Evolutionary conservation across 2,113 vertebrate genomes (phyloP).

Genomic region (Leptosomus discolor): DNA sequence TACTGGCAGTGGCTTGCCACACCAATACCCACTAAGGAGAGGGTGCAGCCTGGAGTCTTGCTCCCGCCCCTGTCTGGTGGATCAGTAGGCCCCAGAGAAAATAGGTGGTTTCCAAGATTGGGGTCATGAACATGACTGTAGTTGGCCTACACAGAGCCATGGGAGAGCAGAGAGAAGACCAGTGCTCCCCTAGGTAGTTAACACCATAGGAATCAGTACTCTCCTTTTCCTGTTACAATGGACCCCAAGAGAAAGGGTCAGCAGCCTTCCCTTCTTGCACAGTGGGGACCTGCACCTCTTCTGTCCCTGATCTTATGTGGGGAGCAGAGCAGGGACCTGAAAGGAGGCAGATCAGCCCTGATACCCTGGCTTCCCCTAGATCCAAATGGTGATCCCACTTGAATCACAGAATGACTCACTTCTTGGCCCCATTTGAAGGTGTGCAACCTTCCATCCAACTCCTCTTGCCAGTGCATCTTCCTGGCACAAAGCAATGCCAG

Average conservation of each 20-base stretch:
- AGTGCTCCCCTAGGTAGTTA: background rate
- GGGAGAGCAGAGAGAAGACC: background rate
- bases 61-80: background rate
- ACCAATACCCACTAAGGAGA: background rate
- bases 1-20: background rate
- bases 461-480: fast-evolving
- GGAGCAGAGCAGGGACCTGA: background rate
- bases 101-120: background rate
- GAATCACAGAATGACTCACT: background rate
- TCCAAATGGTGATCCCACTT: background rate
- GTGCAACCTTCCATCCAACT: background rate
- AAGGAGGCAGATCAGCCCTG: background rate
- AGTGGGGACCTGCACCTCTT: background rate
- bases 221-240: background rate
- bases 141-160: background rate
- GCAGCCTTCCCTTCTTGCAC: background rate
- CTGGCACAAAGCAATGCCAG: background rate
- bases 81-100: background rate
- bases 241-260: background rate
- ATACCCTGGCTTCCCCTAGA: background rate
- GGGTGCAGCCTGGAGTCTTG: background rate
- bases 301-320: fast-evolving
- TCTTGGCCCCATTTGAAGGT: background rate
- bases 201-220: background rate
- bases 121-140: background rate